These are phyloP conservation scores for Pygoscelis antarcticus DNA, from an alignment of 2,113 vertebrate genomes.

Conservation along the genomic window DNA sequence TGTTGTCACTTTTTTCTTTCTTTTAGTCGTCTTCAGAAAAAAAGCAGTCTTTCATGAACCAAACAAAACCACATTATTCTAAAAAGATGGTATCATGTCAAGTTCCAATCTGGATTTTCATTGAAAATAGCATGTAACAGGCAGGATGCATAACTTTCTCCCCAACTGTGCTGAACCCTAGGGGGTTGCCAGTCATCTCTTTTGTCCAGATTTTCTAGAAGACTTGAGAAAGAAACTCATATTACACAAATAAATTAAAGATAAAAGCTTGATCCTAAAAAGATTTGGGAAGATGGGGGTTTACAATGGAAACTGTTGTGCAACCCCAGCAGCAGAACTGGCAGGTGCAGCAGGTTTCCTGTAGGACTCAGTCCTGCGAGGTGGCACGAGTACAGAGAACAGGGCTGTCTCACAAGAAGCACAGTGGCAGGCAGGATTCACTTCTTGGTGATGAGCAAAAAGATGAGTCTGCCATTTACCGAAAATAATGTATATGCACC, in stretches of 20 bases:
- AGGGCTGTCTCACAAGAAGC: not conserved
- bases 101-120: not conserved
- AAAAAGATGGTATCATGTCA: not conserved
- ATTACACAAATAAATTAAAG: not conserved
- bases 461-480: not conserved
- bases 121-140: not conserved
- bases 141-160: constrained; percentile 1
- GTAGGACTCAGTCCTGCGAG: not conserved
- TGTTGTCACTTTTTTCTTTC: not conserved
- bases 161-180: not conserved
- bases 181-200: not conserved
- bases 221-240: not conserved
- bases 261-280: not conserved
- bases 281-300: not conserved
- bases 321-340: not conserved
- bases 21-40: not conserved
- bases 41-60: not conserved
- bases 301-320: not conserved
- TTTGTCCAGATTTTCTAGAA: constrained; percentile 13
- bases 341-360: not conserved
- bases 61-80: not conserved
- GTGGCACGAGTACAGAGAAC: not conserved
- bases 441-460: not conserved
- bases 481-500: not conserved
- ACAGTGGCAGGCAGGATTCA: not conserved